These are phyloP conservation scores for Columba janthina DNA, from an alignment of 2,113 vertebrate species.

Conservation along the genomic window DNA sequence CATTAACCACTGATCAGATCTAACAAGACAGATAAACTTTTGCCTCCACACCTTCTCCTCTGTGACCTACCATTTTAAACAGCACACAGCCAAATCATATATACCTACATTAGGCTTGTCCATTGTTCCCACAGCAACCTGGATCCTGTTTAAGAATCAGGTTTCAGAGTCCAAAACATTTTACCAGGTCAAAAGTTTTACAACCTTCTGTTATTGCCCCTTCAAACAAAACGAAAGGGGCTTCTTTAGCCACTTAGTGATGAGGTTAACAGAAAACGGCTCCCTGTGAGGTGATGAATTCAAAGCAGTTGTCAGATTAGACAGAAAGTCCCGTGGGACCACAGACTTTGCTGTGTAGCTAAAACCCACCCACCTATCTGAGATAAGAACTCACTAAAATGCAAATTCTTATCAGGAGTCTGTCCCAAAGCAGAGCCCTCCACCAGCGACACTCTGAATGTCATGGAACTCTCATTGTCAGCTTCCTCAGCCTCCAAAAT, in stretches of 20 bases:
- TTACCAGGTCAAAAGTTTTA: constrained; percentile 3
- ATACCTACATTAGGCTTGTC: not conserved
- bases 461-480: not conserved
- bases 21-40: not conserved
- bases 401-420: constrained; percentile 33
- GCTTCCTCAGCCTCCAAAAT: not conserved
- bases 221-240: not conserved
- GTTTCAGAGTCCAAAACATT: not conserved
- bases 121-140: not conserved
- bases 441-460: not conserved
- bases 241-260: not conserved
- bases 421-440: not conserved
- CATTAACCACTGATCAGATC: not conserved
- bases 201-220: not conserved
- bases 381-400: constrained; percentile 42
- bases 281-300: not conserved
- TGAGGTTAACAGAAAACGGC: constrained; percentile 1
- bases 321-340: not conserved
- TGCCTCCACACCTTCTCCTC: not conserved
- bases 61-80: not conserved
- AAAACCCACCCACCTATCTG: not conserved
- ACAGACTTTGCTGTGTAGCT: not conserved
- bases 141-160: not conserved
- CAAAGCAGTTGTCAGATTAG: constrained; percentile 36
- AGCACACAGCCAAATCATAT: not conserved